Evolutionary conservation across 2,797 vertebrate genomes (phyloP).

Genomic region (Epinephelus malabaricus): DNA sequence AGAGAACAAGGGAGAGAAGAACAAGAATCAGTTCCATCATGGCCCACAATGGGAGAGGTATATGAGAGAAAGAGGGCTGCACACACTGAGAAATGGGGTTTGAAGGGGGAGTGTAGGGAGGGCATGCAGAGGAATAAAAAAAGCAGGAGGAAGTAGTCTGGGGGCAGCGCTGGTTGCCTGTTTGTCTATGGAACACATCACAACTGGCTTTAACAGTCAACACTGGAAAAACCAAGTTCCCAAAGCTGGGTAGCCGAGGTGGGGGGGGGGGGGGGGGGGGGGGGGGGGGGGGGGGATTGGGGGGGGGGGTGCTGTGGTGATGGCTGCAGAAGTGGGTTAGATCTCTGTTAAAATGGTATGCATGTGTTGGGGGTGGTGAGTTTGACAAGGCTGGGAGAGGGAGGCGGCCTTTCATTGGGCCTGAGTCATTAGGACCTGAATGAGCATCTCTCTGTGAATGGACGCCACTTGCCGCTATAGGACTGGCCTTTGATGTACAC

Average conservation of each 20-base stretch:
- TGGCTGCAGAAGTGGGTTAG: conserved; percentile 20
- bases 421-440: conserved; percentile 71
- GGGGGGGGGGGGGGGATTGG: conserved; percentile 8
- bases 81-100: conserved; percentile 48
- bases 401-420: conserved; percentile 53
- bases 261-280: conserved; percentile 5
- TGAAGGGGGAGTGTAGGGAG: conserved; percentile 43
- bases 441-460: conserved; percentile 69
- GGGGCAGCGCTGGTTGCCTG: conserved; percentile 99
- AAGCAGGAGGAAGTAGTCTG: conserved; percentile 78
- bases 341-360: conserved; percentile 64
- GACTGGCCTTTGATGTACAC: conserved; percentile 69
- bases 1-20: conserved; percentile 21
- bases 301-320: neutral
- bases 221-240: conserved; percentile 82
- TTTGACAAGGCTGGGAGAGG: conserved; percentile 24
- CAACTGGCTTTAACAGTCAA: conserved; percentile 90
- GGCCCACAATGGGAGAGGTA: conserved; percentile 46
- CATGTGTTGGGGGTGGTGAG: conserved; percentile 38
- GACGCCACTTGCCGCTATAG: conserved; percentile 54
- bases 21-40: conserved; percentile 43
- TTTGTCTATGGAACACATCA: conserved; percentile 96
- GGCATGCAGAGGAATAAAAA: conserved; percentile 77
- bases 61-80: conserved; percentile 36
- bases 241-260: conserved; percentile 56